phyloP scores from a whole-genome alignment of 2,888 invertebrate genomes.

The Drosophila mulleri region DNA sequence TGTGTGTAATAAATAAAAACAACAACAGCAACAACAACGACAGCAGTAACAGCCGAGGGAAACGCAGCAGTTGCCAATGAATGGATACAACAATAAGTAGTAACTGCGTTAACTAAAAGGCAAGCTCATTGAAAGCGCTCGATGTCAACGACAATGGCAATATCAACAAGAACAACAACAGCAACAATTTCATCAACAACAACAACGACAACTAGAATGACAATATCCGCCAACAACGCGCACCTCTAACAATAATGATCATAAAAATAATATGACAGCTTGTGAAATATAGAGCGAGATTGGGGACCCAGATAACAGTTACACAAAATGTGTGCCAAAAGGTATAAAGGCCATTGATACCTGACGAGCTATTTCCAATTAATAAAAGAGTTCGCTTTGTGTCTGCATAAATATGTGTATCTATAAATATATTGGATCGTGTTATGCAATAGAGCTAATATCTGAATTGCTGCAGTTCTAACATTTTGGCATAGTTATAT shows the following conservation, averaged over 20 bases:
- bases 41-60: constrained; percentile 23
- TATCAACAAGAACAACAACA: constrained; percentile 32
- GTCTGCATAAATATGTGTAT: not conserved
- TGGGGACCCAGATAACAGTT: constrained; percentile 29
- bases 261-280: constrained; percentile 50
- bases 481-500: no score
- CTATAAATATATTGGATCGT: constrained; percentile 30
- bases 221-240: constrained; percentile 23
- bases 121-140: constrained; percentile 38
- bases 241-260: constrained; percentile 45
- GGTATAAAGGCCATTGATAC: constrained; percentile 41
- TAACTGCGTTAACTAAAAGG: constrained; percentile 33
- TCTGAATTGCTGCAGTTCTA: not conserved
- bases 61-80: constrained; percentile 22
- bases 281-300: constrained; percentile 17
- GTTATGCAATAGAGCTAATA: constrained; percentile 34
- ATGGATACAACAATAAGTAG: constrained; percentile 34
- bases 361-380: constrained; percentile 31
- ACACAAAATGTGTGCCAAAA: constrained; percentile 41
- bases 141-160: constrained; percentile 38
- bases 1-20: constrained; percentile 46
- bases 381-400: constrained; percentile 3
- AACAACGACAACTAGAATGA: constrained; percentile 25
- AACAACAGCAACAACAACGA: constrained; percentile 26
- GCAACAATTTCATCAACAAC: constrained; percentile 27